These are phyloP conservation scores for Moxostoma hubbsi DNA, from an alignment of 2,797 vertebrate genomes.

Conservation along the genomic window DNA sequence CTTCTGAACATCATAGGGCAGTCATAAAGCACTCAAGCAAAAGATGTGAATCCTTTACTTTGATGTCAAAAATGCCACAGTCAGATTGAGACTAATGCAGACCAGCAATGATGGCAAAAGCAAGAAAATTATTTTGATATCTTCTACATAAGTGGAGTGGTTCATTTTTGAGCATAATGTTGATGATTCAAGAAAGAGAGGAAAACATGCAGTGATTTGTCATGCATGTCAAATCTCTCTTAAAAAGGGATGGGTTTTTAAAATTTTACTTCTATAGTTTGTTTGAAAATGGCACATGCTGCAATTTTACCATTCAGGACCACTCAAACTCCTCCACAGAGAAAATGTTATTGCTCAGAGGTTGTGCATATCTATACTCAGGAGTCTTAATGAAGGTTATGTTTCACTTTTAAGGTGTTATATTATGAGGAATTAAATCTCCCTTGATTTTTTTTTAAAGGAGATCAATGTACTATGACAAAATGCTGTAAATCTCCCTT, in stretches of 20 bases:
- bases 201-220: neutral
- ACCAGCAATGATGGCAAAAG: neutral
- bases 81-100: constrained; percentile 5
- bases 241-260: neutral
- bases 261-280: neutral
- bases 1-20: constrained; percentile 5
- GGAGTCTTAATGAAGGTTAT: no score
- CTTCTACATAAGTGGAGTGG: neutral
- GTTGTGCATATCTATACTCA: no score
- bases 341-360: no score
- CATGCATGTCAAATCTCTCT: neutral
- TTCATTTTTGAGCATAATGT: neutral
- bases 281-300: neutral
- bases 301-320: no score
- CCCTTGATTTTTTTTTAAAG: no score
- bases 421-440: no score
- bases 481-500: no score
- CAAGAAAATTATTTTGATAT: constrained; percentile 12
- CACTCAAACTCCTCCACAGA: no score
- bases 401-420: no score
- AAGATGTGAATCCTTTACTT: constrained; percentile 16
- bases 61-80: constrained; percentile 11
- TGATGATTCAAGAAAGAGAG: constrained; percentile 2
- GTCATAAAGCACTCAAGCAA: constrained; percentile 1
- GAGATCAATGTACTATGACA: no score